Base-by-base conservation (phyloP, 2,797 vertebrate genomes). In the Etheostoma perlongum region DNA sequence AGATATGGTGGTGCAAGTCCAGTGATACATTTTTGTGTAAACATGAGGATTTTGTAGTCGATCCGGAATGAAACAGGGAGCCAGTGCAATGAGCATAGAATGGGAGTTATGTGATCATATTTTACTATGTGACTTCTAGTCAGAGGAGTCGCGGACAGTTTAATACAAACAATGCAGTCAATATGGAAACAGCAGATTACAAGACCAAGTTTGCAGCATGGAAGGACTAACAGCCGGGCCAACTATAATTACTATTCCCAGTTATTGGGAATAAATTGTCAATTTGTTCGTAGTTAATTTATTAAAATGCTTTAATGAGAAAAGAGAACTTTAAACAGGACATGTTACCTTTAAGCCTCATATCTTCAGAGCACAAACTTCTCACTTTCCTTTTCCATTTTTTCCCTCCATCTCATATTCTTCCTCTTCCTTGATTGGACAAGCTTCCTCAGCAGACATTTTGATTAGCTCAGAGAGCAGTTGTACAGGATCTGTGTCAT, bases 381-480 rank as follows among this genome's bases (percentile, higher is more conserved):
- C 52, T 77, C 58, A 61, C 55, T 73, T n/a, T 53, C 54, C 60
- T 16, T 80, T 25, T 75, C 23, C 36, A 16, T 57, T 54, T 55
- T 61, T 54, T 12, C n/a, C 57, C 49, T 74, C 72, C 54, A 55
- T 78, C 68, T 84, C 46, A 52, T 64, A 60, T 70, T 80, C 63
- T 40, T 72, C 55, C 77, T 78, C 51, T 13, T 33, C 57, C 36
- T 67, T 79, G 54, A 89, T 84, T 91, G 85, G 89, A 80, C 61
- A 18, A 54, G 55, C 78, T 81, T 51, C 65, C 55, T 75, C 23
- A 33, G 59, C 9, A 42, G 51, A 75, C 74, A 27, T 60, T 85
- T 23, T 78, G 79, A 91, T 91, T 91, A 85, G 89, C 77, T 87
- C 19, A 54, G 40, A 65, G 62, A 78, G 79, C 62, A 69, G 67